These are phyloP conservation scores for Centropus unirufus DNA, from an alignment of 2,113 vertebrate genomes.

Conservation along the genomic window DNA sequence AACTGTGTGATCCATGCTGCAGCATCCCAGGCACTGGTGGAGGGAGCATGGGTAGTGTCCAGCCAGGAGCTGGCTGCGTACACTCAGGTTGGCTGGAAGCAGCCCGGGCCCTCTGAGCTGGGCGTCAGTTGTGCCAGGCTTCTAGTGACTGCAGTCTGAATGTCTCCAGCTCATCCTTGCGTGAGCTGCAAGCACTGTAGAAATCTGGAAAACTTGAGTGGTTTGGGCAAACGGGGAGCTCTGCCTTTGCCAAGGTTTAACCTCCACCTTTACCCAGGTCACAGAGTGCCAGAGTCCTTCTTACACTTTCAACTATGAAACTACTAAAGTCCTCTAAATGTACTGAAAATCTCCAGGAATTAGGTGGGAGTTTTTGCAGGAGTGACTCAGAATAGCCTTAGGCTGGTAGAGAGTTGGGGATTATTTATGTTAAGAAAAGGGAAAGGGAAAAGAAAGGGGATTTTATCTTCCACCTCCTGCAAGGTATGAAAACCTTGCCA, in stretches of 20 bases:
- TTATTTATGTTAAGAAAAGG: neutral
- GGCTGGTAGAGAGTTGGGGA: too few relatives aligned
- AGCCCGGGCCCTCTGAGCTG: neutral
- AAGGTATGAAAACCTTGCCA: neutral
- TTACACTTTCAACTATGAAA: accelerated
- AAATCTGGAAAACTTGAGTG: neutral
- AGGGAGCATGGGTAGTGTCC: neutral
- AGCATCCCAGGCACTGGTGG: neutral
- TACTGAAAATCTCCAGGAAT: neutral
- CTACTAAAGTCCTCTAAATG: accelerated
- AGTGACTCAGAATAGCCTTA: neutral
- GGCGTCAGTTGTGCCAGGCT: neutral
- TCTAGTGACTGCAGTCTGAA: neutral
- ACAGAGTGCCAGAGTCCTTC: neutral
- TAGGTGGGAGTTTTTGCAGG: neutral
- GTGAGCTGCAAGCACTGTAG: neutral
- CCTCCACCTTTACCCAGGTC: neutral
- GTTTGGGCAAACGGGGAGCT: neutral
- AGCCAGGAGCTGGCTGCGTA: neutral
- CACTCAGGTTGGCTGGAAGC: neutral
- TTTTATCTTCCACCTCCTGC: neutral
- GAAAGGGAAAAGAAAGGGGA: neutral
- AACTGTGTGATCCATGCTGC: accelerated
- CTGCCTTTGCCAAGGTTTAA: neutral
- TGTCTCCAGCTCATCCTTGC: neutral